These are phyloP conservation scores for Rhabditoides inermis DNA, from an alignment of 2,888 invertebrate species.

Conservation along the genomic window DNA sequence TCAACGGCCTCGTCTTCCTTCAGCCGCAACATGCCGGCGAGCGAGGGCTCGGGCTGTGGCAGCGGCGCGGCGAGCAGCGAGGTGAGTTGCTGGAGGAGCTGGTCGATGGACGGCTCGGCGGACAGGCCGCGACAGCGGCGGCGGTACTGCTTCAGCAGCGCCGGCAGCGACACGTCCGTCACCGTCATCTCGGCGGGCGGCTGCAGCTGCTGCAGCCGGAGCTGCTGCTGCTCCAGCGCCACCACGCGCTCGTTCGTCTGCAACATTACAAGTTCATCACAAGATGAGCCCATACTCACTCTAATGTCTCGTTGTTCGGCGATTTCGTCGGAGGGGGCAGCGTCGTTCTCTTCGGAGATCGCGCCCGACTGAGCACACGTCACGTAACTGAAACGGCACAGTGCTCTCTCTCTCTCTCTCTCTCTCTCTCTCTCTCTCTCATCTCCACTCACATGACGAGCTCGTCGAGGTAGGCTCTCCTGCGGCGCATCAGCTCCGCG, in stretches of 20 bases:
- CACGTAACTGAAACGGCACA: no score
- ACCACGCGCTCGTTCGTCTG: slow-evolving; percentile 34
- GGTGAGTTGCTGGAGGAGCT: slow-evolving; percentile 6
- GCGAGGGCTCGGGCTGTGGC: slow-evolving; percentile 10
- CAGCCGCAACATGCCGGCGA: slow-evolving; percentile 23
- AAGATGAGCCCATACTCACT: background rate
- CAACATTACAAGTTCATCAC: no score
- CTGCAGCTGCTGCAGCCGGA: slow-evolving; percentile 27
- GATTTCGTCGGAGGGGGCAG: no score
- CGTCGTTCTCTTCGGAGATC: no score
- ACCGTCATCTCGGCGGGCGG: slow-evolving; percentile 40
- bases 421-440: no score
- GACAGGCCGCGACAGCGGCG: slow-evolving; percentile 7
- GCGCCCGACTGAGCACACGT: no score
- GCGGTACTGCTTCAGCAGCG: slow-evolving; percentile 23
- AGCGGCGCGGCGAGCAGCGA: slow-evolving; percentile 3
- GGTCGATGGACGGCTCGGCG: slow-evolving; percentile 10
- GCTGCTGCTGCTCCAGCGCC: slow-evolving; percentile 26
- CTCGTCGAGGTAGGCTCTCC: slow-evolving; percentile 25
- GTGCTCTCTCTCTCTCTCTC: no score
- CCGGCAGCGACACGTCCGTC: slow-evolving; percentile 29
- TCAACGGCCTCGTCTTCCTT: slow-evolving; percentile 22
- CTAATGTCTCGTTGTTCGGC: background rate
- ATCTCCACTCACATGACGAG: no score
- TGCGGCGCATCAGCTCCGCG: slow-evolving; percentile 23